A percentile compares a stretch with the other conserved stretches of the same genome.
phyloP scores from a whole-genome alignment of 2,797 vertebrate species.

The Lacerta bilineata region DNA sequence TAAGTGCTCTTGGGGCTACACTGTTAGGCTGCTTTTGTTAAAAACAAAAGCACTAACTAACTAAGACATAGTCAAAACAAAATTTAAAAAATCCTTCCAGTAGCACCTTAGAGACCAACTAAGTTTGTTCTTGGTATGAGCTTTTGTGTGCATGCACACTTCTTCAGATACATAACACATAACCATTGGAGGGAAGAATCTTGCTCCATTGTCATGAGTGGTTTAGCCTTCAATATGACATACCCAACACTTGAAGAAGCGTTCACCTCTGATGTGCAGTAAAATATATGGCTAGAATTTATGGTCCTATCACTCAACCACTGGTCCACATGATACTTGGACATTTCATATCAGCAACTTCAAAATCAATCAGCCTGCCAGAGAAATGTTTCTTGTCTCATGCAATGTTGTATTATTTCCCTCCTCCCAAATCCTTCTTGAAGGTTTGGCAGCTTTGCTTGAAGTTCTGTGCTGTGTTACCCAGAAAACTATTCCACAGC shows the following conservation, averaged over 20 bases:
- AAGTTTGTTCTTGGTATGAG: too few species aligned
- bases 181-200: neutral
- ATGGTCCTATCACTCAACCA: conserved; percentile 20
- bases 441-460: conserved; percentile 22
- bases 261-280: conserved; percentile 17
- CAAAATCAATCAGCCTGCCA: conserved; percentile 25
- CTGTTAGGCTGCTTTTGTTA: neutral
- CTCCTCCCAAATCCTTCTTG: conserved; percentile 10
- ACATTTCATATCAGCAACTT: conserved; percentile 26
- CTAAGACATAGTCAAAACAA: neutral
- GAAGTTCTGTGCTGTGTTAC: neutral
- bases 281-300: conserved; percentile 15
- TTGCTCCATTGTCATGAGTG: neutral
- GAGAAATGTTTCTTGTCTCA: conserved; percentile 24
- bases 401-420: conserved; percentile 1
- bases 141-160: too few species aligned
- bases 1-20: neutral
- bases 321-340: conserved; percentile 10
- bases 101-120: too few species aligned
- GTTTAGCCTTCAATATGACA: conserved; percentile 8
- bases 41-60: neutral
- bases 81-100: too few species aligned
- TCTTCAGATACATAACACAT: neutral
- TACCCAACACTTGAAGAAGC: neutral
- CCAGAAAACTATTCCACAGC: neutral